phyloP scores from a whole-genome alignment of 2,113 vertebrate genomes.

The Corythaixoides concolor region DNA sequence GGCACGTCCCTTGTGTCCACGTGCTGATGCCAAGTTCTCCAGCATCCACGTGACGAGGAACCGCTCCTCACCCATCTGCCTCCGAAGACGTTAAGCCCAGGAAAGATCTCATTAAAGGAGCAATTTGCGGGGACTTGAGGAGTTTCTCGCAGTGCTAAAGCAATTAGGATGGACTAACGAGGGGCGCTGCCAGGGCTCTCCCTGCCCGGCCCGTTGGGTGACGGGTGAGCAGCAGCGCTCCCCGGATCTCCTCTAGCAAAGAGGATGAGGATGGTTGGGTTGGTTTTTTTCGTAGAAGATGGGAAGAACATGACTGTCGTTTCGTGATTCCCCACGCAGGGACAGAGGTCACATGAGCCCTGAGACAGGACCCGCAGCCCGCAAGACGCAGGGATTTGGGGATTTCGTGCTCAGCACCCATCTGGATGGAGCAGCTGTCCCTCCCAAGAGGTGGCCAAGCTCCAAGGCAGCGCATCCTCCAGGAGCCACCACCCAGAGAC shows the following conservation, averaged over 20 bases:
- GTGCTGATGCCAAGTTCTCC: neutral
- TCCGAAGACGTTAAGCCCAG: neutral
- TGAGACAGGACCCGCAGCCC: neutral
- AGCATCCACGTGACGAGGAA: neutral
- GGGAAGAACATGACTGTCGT: neutral
- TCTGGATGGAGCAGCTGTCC: neutral
- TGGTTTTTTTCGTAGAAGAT: neutral
- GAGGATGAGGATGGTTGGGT: neutral
- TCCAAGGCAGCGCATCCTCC: neutral
- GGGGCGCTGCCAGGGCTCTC: neutral
- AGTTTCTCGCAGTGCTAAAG: neutral
- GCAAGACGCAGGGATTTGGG: neutral
- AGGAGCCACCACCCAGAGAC: neutral
- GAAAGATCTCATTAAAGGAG: neutral
- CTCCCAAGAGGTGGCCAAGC: neutral
- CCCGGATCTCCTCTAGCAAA: neutral
- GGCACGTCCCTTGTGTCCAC: rapidly evolving
- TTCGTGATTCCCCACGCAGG: neutral
- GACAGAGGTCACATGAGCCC: neutral
- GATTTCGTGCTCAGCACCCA: neutral
- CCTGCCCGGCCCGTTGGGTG: neutral
- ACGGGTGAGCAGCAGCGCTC: neutral
- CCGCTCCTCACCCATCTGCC: neutral
- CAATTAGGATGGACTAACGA: neutral
- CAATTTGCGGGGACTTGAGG: neutral